These are phyloP conservation scores for Pygmarrhopalites habei DNA, from an alignment of 1,140 invertebrate species.

Conservation along the genomic window DNA sequence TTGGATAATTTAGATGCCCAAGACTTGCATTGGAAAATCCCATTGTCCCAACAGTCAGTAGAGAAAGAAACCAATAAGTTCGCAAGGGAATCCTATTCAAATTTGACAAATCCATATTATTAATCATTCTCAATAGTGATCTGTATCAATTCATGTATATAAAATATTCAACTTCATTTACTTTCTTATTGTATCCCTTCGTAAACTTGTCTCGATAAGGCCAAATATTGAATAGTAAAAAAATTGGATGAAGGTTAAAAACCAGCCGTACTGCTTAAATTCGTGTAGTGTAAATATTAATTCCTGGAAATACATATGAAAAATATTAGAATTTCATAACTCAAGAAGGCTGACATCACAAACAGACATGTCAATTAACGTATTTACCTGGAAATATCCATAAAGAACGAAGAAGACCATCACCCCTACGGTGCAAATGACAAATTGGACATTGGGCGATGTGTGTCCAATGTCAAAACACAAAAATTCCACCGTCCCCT, in stretches of 20 bases:
- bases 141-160: not conserved
- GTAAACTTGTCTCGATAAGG: slow-evolving; percentile 62
- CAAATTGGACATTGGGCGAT: slow-evolving; percentile 62
- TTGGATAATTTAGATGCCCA: slow-evolving; percentile 94
- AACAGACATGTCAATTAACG: too few relatives aligned
- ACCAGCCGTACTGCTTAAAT: slow-evolving; percentile 84
- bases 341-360: too few relatives aligned
- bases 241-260: slow-evolving; percentile 88
- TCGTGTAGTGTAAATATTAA: slow-evolving; percentile 82
- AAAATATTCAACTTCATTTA: slow-evolving; percentile 45
- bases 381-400: slow-evolving; percentile 72
- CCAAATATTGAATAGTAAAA: slow-evolving; percentile 75
- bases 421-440: slow-evolving; percentile 65
- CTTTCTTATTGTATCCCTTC: slow-evolving; percentile 58
- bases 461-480: slow-evolving; percentile 65
- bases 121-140: too few relatives aligned
- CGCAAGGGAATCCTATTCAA: slow-evolving; percentile 68
- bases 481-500: slow-evolving; percentile 48
- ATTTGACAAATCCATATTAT: not conserved
- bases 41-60: slow-evolving; percentile 89
- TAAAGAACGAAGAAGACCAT: slow-evolving; percentile 84
- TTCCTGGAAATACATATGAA: slow-evolving; percentile 55
- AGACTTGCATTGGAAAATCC: slow-evolving; percentile 89
- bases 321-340: not conserved
- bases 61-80: slow-evolving; percentile 71